These are phyloP conservation scores for Ophiothrix spiculata DNA, from an alignment of 35 echinoderm and acorn worm species.

Conservation along the genomic window DNA sequence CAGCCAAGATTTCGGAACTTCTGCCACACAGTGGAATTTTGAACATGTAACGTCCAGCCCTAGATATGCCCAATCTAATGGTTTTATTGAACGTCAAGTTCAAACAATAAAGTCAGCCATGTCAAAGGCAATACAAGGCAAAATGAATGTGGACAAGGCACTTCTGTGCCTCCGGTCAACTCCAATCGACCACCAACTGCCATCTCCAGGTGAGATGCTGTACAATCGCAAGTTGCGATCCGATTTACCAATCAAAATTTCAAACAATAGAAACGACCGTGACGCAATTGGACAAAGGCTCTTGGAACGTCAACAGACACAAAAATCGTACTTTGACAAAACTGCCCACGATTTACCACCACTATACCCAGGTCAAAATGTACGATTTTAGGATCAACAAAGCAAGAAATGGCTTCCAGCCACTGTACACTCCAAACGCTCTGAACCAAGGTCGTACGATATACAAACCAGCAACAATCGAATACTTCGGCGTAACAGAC, in stretches of 20 bases:
- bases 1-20: conserved; percentile 18
- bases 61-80: conserved; percentile 62
- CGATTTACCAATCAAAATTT: conserved; percentile 40
- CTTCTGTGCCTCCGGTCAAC: conserved; percentile 44
- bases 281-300: conserved; percentile 30
- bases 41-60: conserved; percentile 30
- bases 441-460: conserved; percentile 51
- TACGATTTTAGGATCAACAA: conserved; percentile 35
- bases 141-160: conserved; percentile 21
- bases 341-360: conserved; percentile 29
- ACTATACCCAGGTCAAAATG: conserved; percentile 42
- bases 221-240: conserved; percentile 10
- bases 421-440: conserved; percentile 18
- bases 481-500: conserved; percentile 44
- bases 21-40: conserved; percentile 30
- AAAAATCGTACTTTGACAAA: conserved; percentile 31
- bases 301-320: conserved; percentile 10
- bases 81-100: conserved; percentile 55
- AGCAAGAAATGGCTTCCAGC: conserved; percentile 37
- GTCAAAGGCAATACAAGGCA: conserved; percentile 23
- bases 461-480: conserved; percentile 23
- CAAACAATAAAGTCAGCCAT: conserved; percentile 57
- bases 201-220: conserved; percentile 57
- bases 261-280: conserved; percentile 9
- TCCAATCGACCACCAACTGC: conserved; percentile 46